Evolutionary conservation across 2,888 invertebrate species (phyloP), one percentile per base, ranked within the genome.

Genomic region (Hedychridium roseum): DNA sequence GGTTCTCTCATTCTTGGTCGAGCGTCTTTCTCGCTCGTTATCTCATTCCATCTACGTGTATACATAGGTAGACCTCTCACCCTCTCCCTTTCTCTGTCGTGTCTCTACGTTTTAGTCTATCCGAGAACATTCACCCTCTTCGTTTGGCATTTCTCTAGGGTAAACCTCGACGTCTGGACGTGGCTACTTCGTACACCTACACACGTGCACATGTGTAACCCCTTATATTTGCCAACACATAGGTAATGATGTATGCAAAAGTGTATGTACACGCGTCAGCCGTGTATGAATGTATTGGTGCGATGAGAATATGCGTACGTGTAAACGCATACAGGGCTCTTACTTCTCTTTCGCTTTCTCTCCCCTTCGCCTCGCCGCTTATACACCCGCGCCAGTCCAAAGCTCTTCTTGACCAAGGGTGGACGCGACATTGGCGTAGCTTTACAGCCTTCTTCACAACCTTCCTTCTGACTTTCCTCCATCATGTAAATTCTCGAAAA

Each of bases 381-480:
- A 51, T 47, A 56, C 54, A 54, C 57, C 57, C 60, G 34, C 44
- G 37, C 55, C 44, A 42, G 37, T 48, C 44, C 50, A 50, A 54
- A 53, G 48, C 54, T 60, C 55, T 60, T 62, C 65, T 68, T 69
- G 68, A 69, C 66, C 70, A 64, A 60, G 60, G 65, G 50, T 62
- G 62, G 62, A 70, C 64, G 54, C 36, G 42, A 54, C 71, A 70
- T 60, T 66, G 68, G 71, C 70, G 69, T 71, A 71, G 39, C 28
- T 9, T n/a, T n/a, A n/a, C n/a, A n/a, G 27, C 20, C 15, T 32
- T 2, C 35, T 35, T 3, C 20, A 20, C 17, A 35, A 23, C 5
- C 23, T 23, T 23, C 9, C 23, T 23, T 23, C 12, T 35, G 14
- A n/a, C 20, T 35, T 35, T 17, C n/a, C n/a, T 16, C 31, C 15